A percentile compares a stretch with the other conserved stretches of the same genome.
These are phyloP conservation scores for Stenolophus ochropezus DNA, from an alignment of 2,888 invertebrate species.

Conservation along the genomic window DNA sequence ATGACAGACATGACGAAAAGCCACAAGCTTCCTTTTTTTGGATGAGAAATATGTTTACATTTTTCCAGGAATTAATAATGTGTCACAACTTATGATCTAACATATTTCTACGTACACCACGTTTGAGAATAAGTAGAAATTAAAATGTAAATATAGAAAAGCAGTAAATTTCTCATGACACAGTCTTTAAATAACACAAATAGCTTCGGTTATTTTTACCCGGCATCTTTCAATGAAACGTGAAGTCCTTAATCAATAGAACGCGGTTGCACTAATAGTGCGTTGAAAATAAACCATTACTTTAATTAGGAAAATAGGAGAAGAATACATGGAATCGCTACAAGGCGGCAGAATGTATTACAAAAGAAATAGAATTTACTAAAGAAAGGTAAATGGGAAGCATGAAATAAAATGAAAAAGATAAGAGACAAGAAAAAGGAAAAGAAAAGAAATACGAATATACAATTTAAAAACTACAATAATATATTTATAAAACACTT, in stretches of 20 bases:
- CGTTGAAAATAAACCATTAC: neutral
- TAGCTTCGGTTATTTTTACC: conserved; percentile 16
- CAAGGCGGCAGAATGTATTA: too few relatives aligned
- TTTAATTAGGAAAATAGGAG: neutral
- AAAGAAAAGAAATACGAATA: too few relatives aligned
- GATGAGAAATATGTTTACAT: too few relatives aligned
- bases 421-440: too few relatives aligned
- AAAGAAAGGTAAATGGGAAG: too few relatives aligned
- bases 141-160: conserved; percentile 25
- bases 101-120: neutral
- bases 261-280: neutral
- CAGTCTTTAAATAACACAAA: conserved; percentile 22
- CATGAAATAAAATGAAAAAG: too few relatives aligned
- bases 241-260: neutral
- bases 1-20: too few relatives aligned
- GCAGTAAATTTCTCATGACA: neutral
- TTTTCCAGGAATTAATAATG: too few relatives aligned
- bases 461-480: too few relatives aligned
- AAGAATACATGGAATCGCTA: too few relatives aligned
- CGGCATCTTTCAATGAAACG: neutral
- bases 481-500: too few relatives aligned
- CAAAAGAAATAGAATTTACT: neutral
- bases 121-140: neutral
- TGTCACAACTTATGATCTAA: neutral
- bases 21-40: too few relatives aligned